Conservation (phyloP, 2,113 vertebrate genomes). For the Donacobius atricapilla region DNA sequence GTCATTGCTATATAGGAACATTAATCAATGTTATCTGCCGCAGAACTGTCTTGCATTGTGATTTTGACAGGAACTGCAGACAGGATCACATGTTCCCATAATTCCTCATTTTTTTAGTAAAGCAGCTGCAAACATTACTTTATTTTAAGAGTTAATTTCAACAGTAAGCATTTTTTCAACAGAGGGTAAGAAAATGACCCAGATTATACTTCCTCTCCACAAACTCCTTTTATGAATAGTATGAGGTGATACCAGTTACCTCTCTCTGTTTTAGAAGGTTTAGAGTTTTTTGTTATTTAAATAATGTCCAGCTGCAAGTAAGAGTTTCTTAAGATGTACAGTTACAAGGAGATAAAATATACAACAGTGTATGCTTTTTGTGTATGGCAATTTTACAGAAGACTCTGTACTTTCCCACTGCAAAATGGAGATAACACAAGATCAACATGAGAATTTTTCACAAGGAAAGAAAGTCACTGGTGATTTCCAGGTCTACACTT, state of each 20-base stretch:
- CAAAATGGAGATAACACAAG: slow-evolving; percentile 22
- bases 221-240: not conserved
- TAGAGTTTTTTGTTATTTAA: not conserved
- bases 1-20: not conserved
- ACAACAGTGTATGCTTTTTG: not conserved
- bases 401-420: not conserved
- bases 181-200: not conserved
- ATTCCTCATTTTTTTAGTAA: not conserved
- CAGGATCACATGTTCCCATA: not conserved
- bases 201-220: not conserved
- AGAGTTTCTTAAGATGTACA: not conserved
- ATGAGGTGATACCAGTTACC: not conserved
- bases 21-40: slow-evolving; percentile 37
- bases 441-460: not conserved
- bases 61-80: slow-evolving; percentile 18
- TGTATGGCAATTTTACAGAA: not conserved
- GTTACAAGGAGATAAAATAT: not conserved
- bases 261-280: not conserved
- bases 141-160: slow-evolving; percentile 16
- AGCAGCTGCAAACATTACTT: not conserved
- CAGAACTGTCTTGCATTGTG: slow-evolving; percentile 33
- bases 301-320: not conserved
- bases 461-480: not conserved
- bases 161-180: not conserved
- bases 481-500: not conserved